These are phyloP conservation scores for Eucera pruinosa DNA, from an alignment of 2,888 invertebrate species.

Conservation along the genomic window DNA sequence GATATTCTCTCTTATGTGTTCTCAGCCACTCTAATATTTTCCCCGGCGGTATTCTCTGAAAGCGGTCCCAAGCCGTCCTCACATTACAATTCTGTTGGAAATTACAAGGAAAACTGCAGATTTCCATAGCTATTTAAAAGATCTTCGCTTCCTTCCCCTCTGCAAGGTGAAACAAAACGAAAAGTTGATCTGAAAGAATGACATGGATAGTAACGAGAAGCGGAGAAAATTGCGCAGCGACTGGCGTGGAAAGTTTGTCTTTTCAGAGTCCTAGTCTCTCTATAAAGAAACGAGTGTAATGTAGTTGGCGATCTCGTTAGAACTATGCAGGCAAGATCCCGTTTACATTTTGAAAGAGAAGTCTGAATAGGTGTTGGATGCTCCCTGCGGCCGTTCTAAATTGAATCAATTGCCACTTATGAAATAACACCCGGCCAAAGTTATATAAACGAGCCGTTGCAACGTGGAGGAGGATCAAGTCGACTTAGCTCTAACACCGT, in stretches of 20 bases:
- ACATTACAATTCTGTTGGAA: neutral
- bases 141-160: neutral
- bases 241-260: constrained; percentile 7
- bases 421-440: constrained; percentile 57
- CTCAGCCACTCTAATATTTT: constrained; percentile 10
- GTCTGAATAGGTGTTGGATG: constrained; percentile 37
- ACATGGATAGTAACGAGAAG: neutral
- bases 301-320: constrained; percentile 6
- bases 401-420: constrained; percentile 68
- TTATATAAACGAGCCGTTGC: constrained; percentile 59
- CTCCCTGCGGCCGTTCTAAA: constrained; percentile 46
- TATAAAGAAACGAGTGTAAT: neutral
- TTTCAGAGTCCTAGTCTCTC: neutral
- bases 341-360: constrained; percentile 44
- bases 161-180: neutral
- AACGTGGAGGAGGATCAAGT: neutral
- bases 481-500: constrained; percentile 23
- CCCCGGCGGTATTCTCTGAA: neutral
- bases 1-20: neutral
- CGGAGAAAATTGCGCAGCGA: constrained; percentile 15
- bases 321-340: constrained; percentile 26
- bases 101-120: neutral
- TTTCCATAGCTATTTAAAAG: neutral
- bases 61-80: neutral
- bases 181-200: neutral